Evolutionary conservation across 2,888 invertebrate genomes (phyloP).

Genomic region (Drosophila aldrichi): DNA sequence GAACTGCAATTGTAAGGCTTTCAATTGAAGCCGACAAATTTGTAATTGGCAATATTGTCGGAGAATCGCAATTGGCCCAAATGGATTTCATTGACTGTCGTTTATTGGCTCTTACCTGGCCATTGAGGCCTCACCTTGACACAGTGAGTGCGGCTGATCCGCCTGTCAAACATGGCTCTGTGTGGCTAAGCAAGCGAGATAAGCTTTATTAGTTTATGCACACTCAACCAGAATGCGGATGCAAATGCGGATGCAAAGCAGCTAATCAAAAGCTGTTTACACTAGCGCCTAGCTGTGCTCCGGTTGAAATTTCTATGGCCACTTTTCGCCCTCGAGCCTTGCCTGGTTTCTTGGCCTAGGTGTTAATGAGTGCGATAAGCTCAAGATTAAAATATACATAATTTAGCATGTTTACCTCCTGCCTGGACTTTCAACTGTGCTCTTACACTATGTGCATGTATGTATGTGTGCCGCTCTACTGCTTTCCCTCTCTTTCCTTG

Average conservation of each 20-base stretch:
- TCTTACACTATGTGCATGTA: conserved; percentile 25
- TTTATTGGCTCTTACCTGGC: conserved; percentile 18
- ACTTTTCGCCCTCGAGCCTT: conserved; percentile 27
- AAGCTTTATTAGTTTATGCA: conserved; percentile 76
- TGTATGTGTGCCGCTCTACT: conserved; percentile 27
- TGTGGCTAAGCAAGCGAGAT: conserved; percentile 57
- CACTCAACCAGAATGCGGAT: conserved; percentile 20
- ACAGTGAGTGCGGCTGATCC: conserved; percentile 49
- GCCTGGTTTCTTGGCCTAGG: conserved; percentile 39
- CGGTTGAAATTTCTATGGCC: conserved; percentile 55
- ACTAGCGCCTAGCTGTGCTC: not conserved
- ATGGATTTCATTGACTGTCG: conserved; percentile 14
- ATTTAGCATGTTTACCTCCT: conserved; percentile 64
- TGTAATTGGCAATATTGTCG: conserved; percentile 68
- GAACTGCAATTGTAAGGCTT: conserved; percentile 74
- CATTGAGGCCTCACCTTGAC: conserved; percentile 54
- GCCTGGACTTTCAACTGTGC: conserved; percentile 25
- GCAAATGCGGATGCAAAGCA: conserved; percentile 37
- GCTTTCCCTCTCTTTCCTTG: not conserved
- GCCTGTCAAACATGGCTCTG: conserved; percentile 22
- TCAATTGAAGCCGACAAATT: conserved; percentile 75
- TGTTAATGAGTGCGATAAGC: conserved; percentile 80
- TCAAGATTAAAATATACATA: conserved; percentile 76
- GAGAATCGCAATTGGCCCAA: conserved; percentile 28
- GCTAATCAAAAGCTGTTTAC: conserved; percentile 38